Conservation (phyloP, 2,113 vertebrate species). For the Panthera tigris region DNA sequence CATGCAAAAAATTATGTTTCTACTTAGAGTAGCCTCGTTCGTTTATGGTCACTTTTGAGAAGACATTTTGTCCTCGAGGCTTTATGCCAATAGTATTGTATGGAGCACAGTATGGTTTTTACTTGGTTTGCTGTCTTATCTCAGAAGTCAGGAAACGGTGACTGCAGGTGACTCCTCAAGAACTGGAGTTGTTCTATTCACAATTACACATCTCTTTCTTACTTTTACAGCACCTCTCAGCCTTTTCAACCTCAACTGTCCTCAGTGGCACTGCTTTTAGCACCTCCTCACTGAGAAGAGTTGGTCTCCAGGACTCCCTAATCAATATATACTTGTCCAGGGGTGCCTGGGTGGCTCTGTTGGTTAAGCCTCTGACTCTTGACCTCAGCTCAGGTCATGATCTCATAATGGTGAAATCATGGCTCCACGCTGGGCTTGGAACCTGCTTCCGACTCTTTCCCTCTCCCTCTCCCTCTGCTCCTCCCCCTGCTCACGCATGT, state of each 20-base stretch:
- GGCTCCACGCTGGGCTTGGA: too few relatives aligned
- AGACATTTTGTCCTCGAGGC: neutral
- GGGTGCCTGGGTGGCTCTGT: too few relatives aligned
- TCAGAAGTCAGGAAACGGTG: neutral
- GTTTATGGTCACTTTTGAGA: neutral
- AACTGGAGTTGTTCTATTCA: neutral
- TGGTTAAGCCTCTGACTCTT: too few relatives aligned
- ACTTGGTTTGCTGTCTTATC: neutral
- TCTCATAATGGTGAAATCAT: too few relatives aligned
- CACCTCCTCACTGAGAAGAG: neutral
- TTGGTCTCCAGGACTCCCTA: neutral
- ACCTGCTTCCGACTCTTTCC: too few relatives aligned
- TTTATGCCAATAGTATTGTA: too few relatives aligned
- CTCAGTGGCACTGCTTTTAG: neutral
- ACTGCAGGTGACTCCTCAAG: neutral
- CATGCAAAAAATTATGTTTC: neutral
- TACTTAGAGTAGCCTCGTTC: neutral
- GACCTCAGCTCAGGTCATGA: too few relatives aligned
- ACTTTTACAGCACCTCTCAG: neutral
- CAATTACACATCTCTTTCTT: neutral
- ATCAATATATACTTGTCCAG: neutral
- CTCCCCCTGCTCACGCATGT: too few relatives aligned
- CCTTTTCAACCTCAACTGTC: neutral
- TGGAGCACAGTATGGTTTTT: neutral
- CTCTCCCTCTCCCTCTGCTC: too few relatives aligned